phyloP scores from a whole-genome alignment of 2,888 invertebrate species.

The Drosophila nr. fundita region DNA sequence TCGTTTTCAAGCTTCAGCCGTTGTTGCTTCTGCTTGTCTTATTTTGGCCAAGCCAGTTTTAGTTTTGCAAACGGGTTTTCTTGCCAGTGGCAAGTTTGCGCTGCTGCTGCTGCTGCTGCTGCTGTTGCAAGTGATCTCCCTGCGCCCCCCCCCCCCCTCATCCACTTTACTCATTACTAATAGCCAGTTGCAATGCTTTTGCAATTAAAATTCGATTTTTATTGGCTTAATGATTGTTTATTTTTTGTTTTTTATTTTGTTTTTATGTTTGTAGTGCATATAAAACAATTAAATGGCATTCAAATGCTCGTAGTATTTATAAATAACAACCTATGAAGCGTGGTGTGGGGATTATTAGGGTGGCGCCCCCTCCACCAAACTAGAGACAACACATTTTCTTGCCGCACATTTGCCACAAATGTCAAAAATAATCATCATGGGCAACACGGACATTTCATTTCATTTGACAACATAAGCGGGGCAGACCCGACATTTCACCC shows the following conservation, averaged over 20 bases:
- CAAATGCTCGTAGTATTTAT: conserved; percentile 69
- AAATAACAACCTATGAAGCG: conserved; percentile 52
- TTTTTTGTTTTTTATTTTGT: neutral
- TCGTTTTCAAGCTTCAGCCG: neutral
- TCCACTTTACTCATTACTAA: neutral
- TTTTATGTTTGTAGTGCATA: conserved; percentile 23
- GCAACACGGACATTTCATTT: conserved; percentile 68
- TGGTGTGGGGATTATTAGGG: neutral
- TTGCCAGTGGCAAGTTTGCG: neutral
- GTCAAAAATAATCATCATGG: conserved; percentile 78
- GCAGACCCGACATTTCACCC: conserved; percentile 4
- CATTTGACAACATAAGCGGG: conserved; percentile 73
- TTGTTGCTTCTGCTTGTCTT: conserved; percentile 22
- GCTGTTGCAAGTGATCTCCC: conserved; percentile 19
- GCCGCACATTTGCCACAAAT: conserved; percentile 79
- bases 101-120: neutral
- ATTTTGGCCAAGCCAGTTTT: conserved; percentile 62
- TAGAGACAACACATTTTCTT: conserved; percentile 32
- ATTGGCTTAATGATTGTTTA: conserved; percentile 45
- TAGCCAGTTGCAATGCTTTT: conserved; percentile 6
- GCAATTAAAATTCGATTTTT: conserved; percentile 75
- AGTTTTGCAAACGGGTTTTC: conserved; percentile 43
- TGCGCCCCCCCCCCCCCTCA: neutral
- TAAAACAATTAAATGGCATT: conserved; percentile 74
- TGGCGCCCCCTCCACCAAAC: neutral